phyloP scores from a whole-genome alignment of 2,113 vertebrate species.

The Crotophaga sulcirostris region DNA sequence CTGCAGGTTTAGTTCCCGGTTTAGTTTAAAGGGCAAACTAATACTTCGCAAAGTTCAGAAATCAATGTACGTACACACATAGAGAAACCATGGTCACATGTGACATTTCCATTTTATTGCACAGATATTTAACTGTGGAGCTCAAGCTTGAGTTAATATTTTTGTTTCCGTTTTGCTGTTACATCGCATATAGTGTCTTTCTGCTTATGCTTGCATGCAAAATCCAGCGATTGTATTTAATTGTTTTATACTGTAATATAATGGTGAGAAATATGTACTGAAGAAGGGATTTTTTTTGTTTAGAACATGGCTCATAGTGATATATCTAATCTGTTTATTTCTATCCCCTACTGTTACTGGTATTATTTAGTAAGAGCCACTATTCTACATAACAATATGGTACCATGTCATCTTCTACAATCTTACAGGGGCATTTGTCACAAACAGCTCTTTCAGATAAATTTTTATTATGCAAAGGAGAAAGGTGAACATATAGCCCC shows the following conservation, averaged over 20 bases:
- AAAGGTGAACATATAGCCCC: background rate
- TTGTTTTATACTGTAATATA: background rate
- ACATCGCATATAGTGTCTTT: background rate
- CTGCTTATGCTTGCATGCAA: background rate
- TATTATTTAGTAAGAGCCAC: background rate
- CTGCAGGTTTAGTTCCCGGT: background rate
- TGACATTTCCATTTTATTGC: constrained; percentile 32
- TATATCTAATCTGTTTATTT: background rate
- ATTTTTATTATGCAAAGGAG: background rate
- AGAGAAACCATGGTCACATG: background rate
- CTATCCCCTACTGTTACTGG: background rate
- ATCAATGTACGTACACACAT: background rate
- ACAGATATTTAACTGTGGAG: background rate
- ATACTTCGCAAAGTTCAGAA: constrained; percentile 47
- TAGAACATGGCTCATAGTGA: background rate
- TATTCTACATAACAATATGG: background rate
- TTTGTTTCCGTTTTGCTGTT: background rate
- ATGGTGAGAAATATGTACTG: background rate
- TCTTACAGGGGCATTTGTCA: background rate
- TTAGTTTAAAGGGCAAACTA: constrained; percentile 30
- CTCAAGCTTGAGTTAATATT: background rate
- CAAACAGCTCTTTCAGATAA: background rate
- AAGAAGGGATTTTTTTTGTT: background rate
- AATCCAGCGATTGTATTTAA: background rate
- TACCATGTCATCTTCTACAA: background rate